Percentiles rank a stretch among this genome's conserved stretches.
These are phyloP conservation scores for Carassius carassius DNA, from an alignment of 2,113 vertebrate genomes.

Conservation along the genomic window DNA sequence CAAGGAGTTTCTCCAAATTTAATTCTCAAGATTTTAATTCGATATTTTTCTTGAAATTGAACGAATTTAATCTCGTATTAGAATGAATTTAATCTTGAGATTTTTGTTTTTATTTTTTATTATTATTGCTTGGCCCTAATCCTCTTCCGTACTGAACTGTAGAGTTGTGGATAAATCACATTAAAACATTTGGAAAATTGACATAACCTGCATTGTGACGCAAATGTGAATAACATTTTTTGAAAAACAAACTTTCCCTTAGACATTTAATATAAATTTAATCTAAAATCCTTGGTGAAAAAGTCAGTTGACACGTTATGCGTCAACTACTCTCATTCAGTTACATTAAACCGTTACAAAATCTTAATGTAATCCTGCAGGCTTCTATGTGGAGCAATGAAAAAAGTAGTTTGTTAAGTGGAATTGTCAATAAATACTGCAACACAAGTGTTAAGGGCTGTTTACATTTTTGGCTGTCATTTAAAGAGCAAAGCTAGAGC, in stretches of 20 bases:
- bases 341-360: neutral
- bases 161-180: no score
- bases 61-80: no score
- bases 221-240: no score
- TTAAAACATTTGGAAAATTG: no score
- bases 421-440: neutral
- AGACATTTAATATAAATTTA: neutral
- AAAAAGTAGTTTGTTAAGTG: neutral
- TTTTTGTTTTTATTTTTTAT: no score
- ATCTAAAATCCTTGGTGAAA: neutral
- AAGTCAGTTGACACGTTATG: neutral
- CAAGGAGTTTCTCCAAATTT: no score
- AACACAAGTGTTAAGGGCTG: neutral
- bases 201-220: no score
- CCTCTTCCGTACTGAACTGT: no score
- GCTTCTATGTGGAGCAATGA: neutral
- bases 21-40: no score
- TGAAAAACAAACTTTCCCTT: neutral
- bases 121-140: no score
- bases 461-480: neutral
- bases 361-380: neutral
- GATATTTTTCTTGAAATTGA: no score
- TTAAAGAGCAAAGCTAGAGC: slow-evolving; percentile 16
- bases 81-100: no score
- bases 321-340: neutral